Conservation (phyloP, 2,797 vertebrate species). For the Tiaroga cobitis region DNA sequence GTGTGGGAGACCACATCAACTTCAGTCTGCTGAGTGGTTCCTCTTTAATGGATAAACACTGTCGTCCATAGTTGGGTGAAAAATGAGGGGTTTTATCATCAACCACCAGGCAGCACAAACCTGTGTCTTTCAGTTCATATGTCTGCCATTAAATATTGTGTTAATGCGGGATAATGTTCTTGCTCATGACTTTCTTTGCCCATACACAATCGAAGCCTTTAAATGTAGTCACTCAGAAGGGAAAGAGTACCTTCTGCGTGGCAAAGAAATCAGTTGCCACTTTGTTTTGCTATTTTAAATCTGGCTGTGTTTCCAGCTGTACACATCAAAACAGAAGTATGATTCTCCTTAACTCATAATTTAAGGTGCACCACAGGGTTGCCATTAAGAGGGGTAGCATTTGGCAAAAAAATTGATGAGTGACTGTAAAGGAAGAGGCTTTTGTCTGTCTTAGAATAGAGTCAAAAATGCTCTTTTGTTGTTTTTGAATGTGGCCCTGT, state of each 20-base stretch:
- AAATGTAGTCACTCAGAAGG: constrained; percentile 46
- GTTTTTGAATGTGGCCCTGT: not conserved
- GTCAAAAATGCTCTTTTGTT: constrained; percentile 6
- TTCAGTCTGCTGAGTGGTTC: constrained; percentile 32
- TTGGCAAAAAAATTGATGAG: not conserved
- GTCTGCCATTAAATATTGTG: constrained; percentile 16
- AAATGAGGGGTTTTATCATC: constrained; percentile 46
- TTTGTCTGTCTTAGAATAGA: not conserved
- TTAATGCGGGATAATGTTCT: constrained; percentile 41
- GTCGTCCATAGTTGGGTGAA: constrained; percentile 15
- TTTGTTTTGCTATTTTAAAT: constrained; percentile 33
- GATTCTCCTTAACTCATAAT: not conserved
- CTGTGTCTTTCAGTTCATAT: not conserved
- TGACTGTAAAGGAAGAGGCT: not conserved
- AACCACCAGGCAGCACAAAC: constrained; percentile 27
- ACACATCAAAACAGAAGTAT: not conserved
- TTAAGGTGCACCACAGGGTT: not conserved
- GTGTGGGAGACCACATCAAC: constrained; percentile 39
- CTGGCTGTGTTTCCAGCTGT: not conserved
- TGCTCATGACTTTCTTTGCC: constrained; percentile 21
- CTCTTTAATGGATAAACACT: constrained; percentile 42
- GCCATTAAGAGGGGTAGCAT: not conserved
- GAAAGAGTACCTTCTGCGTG: constrained; percentile 39
- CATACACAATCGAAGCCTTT: constrained; percentile 23
- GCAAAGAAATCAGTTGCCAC: not conserved